phyloP scores from a whole-genome alignment of 2,113 vertebrate species.

The Ovibos moschatus region DNA sequence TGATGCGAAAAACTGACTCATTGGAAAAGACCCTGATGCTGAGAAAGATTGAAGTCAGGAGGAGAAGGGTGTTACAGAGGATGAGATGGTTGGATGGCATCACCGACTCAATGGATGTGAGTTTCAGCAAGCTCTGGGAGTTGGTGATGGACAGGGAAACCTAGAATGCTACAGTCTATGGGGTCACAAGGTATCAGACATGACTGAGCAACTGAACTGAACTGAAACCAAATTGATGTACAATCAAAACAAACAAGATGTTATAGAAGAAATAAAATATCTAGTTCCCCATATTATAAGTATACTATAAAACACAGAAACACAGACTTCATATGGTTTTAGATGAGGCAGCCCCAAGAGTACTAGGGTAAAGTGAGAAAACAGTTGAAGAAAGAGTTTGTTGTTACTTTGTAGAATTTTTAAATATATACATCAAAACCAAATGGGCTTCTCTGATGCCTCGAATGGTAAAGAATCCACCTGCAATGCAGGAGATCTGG shows the following conservation, averaged over 20 bases:
- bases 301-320: background rate
- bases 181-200: background rate
- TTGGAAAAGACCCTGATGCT: too few species aligned
- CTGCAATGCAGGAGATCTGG: background rate
- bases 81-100: background rate
- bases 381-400: background rate
- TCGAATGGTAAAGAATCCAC: background rate
- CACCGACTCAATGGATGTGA: background rate
- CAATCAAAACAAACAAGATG: background rate
- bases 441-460: background rate
- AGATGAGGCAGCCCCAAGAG: background rate
- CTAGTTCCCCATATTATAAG: background rate
- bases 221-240: background rate
- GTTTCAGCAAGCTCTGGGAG: background rate
- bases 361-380: background rate
- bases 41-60: too few species aligned
- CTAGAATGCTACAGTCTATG: background rate
- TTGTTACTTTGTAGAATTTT: background rate
- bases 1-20: background rate
- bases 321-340: background rate
- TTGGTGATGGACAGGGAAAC: background rate
- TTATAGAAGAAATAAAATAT: background rate
- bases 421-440: background rate
- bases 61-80: too few species aligned
- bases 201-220: background rate